These are phyloP conservation scores for Anoncus sp. DNA, from an alignment of 2,888 invertebrate species.

Conservation along the genomic window DNA sequence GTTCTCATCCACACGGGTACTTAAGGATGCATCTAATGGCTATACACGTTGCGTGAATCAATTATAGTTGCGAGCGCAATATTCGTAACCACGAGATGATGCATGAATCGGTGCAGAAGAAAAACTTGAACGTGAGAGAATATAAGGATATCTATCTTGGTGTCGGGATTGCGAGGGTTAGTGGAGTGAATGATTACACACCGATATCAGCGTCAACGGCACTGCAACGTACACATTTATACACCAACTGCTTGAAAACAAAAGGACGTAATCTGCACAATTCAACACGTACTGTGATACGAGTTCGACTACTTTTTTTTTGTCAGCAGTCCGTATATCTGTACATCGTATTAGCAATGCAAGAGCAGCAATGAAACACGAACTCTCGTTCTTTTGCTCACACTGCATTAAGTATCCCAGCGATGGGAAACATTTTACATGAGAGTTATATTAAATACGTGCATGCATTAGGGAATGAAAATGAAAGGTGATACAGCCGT, in stretches of 20 bases:
- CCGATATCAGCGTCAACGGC: conserved; percentile 6
- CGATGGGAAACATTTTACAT: conserved; percentile 67
- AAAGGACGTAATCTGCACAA: neutral
- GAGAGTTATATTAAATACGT: conserved; percentile 51
- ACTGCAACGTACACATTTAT: neutral
- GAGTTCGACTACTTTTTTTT: conserved; percentile 15
- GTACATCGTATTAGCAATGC: conserved; percentile 20
- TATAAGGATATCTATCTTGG: conserved; percentile 14
- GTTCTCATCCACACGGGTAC: neutral
- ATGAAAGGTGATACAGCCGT: conserved; percentile 56
- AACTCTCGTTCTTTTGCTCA: conserved; percentile 29
- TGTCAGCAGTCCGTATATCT: neutral
- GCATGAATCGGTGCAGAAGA: conserved; percentile 36
- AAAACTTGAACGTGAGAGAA: conserved; percentile 27
- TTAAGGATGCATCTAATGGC: neutral
- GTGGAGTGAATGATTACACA: conserved; percentile 38
- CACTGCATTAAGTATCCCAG: neutral
- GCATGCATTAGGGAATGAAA: conserved; percentile 54
- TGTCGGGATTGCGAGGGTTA: conserved; percentile 16
- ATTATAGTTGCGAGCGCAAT: conserved; percentile 1
- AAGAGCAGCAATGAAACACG: conserved; percentile 40
- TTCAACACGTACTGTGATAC: neutral
- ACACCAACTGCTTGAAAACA: neutral
- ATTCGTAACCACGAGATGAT: conserved; percentile 4
- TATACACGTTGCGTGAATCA: conserved; percentile 17